Base-by-base conservation (phyloP, 2,113 vertebrate species). In the Gopherus flavomarginatus region DNA sequence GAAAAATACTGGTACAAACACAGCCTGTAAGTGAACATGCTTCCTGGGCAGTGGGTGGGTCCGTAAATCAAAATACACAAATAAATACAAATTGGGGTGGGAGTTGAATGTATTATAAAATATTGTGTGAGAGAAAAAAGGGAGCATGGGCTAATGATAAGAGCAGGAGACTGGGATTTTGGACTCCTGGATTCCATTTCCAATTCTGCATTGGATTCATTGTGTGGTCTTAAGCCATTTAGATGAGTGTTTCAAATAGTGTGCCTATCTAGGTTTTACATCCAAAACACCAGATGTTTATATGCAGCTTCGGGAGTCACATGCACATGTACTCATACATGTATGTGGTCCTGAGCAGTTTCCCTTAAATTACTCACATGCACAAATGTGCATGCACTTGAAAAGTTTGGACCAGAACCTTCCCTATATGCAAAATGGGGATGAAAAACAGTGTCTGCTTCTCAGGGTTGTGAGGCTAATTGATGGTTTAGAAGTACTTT, bases 151-250 rank as follows among this genome's bases (percentile, higher is more conserved):
- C 72, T 77, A 27, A 47, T 62, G 57, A 80, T 31, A 84, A 59
- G 4, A 16, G 59, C 56, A 83, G 17, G 0, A 0, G 0, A 0
- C 17, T 47, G 0, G 3, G 57, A 35, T 5, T 0, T 42, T 6
- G 53, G 44, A 50, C 4, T 31, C 22, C 16, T 38, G 35, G 26
- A 9, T 10, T n/a, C 77, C 8, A 0, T 8, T 6, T 5, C n/a
- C n/a, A 1, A 2, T 17, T 81, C 8, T 90, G 50, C 69, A 21
- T 47, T 80, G 44, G 44, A 8, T 35, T 44, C 52, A 62, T 2
- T 0, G 0, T 31, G 1, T 11, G 65, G 24, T 6, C 26, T 69
- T 38, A 65, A 69, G 35, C 35, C 65, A 54, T 19, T 1, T 1
- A 0, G 59, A 44, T 44, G 72, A 77, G 38, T 77, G 72, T 65